Conservation (phyloP, 2,888 invertebrate species). For the Netelia fuscicornis region DNA sequence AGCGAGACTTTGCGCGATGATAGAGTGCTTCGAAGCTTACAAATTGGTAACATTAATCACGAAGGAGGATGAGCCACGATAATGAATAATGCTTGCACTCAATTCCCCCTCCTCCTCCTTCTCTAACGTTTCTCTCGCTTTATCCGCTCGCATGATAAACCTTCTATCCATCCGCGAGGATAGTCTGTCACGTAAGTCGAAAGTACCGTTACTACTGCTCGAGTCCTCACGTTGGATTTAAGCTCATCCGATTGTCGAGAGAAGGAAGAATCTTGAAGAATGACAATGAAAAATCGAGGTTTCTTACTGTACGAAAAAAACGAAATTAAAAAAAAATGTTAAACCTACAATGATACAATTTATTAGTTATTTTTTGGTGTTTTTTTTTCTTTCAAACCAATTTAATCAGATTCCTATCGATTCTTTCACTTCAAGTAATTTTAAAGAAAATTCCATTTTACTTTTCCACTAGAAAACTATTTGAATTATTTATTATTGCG, state of each 20-base stretch:
- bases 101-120: conserved; percentile 30
- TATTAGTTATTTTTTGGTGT: too few relatives aligned
- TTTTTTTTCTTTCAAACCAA: too few relatives aligned
- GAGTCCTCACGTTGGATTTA: conserved; percentile 2
- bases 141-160: conserved; percentile 36
- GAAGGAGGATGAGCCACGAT: conserved; percentile 46
- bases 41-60: conserved; percentile 62
- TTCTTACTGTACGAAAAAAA: too few relatives aligned
- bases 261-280: not conserved
- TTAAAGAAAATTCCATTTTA: too few relatives aligned
- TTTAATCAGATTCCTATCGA: too few relatives aligned
- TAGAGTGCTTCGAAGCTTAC: conserved; percentile 45
- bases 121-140: not conserved
- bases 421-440: too few relatives aligned
- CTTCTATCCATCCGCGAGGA: conserved; percentile 45
- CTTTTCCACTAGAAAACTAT: too few relatives aligned
- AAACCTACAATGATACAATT: too few relatives aligned
- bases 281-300: too few relatives aligned
- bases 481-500: too few relatives aligned
- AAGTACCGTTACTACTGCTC: conserved; percentile 7
- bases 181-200: conserved; percentile 29
- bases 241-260: not conserved
- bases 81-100: conserved; percentile 64
- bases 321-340: too few relatives aligned
- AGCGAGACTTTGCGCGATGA: conserved; percentile 24